Percentiles rank a stretch among this genome's conserved stretches.
phyloP scores from a whole-genome alignment of 2,113 vertebrate species.

The Zosterops hypoxanthus region DNA sequence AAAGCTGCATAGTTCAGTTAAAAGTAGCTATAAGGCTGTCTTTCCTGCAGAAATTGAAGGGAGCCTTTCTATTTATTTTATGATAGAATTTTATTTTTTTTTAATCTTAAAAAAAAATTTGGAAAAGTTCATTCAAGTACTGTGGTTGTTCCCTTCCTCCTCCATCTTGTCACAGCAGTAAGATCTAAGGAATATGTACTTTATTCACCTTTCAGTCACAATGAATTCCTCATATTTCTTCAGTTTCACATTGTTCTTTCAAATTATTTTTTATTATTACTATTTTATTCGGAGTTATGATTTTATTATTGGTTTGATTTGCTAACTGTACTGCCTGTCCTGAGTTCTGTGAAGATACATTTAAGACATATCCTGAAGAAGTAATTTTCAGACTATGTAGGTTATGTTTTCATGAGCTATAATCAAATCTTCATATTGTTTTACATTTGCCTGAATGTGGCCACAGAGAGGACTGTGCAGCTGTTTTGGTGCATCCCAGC shows the following conservation, averaged over 20 bases:
- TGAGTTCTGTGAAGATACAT: not conserved
- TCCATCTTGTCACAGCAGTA: not conserved
- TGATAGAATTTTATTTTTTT: not conserved
- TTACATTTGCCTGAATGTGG: not conserved
- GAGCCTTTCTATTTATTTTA: not conserved
- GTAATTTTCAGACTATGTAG: not conserved
- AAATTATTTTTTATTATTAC: not conserved
- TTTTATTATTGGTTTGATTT: not conserved
- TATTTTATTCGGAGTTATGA: not conserved
- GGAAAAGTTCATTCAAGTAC: not conserved
- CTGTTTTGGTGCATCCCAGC: not conserved
- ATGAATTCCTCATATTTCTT: not conserved
- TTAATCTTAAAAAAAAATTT: not conserved
- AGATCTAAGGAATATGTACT: not conserved
- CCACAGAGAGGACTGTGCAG: not conserved
- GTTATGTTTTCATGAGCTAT: not conserved
- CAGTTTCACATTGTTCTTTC: not conserved
- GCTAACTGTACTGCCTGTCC: fast-evolving
- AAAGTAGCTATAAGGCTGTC: not conserved
- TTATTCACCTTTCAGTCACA: not conserved
- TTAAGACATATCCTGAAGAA: not conserved
- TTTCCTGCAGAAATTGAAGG: not conserved
- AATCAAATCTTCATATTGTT: not conserved
- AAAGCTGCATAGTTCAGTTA: not conserved
- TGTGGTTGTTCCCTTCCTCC: not conserved